Base-by-base conservation (phyloP, 2,797 vertebrate genomes). In the Anguilla megastoma region DNA sequence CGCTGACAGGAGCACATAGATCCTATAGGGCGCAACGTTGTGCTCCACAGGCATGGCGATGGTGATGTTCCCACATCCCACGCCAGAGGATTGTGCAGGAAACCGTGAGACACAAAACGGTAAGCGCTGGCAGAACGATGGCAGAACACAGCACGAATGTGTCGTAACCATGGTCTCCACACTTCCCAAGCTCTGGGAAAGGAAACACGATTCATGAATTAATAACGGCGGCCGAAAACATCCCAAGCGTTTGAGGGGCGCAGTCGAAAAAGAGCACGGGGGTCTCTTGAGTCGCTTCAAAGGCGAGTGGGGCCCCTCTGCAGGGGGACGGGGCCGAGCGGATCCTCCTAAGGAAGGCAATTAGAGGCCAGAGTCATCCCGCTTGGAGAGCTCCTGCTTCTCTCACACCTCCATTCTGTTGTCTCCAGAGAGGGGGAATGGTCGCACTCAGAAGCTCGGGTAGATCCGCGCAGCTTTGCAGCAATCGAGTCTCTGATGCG, bases 161-260 rank as follows among this genome's bases (percentile, higher is more conserved):
- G 36, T 18, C 50, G 21, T 2, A 6, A 63, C 56, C 33, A 86
- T 56, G 87, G 89, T 89, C 84, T 88, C 27, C 45, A 60, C 0
- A 56, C 56, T 74, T 85, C 74, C 10, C 0, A 36, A 60, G 83
- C 88, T 58, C 52, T 27, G 52, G 74, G 54, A 88, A 45, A n/a
- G 56, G 83, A 76, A 85, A 88, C 54, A 84, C 63, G 88, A 82
- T 33, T 87, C 48, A 80, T 84, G 88, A 88, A 88, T 80, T 89
- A 88, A 54, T 86, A 88, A 79, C 86, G 56, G 36, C 58, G 30
- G 30, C 76, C 45, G 18, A 60, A 54, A 58, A 54, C n/a, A 63
- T 84, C 2, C 69, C 76, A 30, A 79, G 36, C 10, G 71, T 89
- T 86, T 84, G 52, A 45, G 86, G 30, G 74, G 54, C 33, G 88